Evolutionary conservation across 2,888 invertebrate species (phyloP).

Genomic region (Nebria salina): DNA sequence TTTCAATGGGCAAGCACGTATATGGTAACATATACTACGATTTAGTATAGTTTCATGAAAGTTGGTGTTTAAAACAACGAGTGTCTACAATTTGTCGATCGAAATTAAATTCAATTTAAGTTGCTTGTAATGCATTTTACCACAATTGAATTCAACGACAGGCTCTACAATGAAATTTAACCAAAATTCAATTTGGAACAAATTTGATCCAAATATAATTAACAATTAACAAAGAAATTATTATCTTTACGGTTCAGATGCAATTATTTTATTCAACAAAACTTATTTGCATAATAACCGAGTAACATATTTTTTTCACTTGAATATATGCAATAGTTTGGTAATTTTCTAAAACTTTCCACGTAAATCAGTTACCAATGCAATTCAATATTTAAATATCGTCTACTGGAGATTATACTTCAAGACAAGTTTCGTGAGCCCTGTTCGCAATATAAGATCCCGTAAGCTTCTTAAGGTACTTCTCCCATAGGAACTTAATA

Average conservation of each 20-base stretch:
- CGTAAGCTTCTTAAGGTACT: conserved; percentile 14
- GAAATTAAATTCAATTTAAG: neutral
- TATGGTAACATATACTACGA: neutral
- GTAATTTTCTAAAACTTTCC: neutral
- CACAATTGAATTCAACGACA: neutral
- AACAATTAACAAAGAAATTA: neutral
- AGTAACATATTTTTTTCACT: no score
- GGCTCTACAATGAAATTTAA: neutral
- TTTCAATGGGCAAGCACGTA: neutral
- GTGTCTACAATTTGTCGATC: neutral
- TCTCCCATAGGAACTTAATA: conserved; percentile 12
- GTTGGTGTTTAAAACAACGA: neutral
- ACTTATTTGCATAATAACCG: no score
- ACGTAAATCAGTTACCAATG: conserved; percentile 14
- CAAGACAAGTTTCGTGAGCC: conserved; percentile 10
- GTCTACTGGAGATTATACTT: conserved; percentile 13
- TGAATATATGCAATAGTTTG: no score
- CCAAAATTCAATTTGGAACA: neutral
- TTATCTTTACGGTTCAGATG: neutral
- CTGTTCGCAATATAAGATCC: conserved; percentile 24
- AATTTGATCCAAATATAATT: neutral
- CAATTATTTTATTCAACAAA: neutral
- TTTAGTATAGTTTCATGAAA: neutral
- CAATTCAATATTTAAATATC: conserved; percentile 22
- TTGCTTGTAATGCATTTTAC: neutral